Conservation (phyloP, 1,140 invertebrate genomes). For the Saccostrea glomerata region DNA sequence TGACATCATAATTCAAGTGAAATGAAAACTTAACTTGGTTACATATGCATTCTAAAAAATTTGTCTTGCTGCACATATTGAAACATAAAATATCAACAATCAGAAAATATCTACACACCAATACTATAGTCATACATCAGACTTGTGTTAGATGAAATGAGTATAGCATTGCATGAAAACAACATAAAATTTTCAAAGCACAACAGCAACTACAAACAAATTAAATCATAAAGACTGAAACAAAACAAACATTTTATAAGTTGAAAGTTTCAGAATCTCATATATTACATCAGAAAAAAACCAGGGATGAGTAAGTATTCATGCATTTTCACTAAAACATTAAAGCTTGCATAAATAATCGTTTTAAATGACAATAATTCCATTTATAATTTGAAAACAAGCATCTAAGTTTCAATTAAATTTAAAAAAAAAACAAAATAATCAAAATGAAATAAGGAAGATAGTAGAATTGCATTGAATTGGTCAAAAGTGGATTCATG, state of each 20-base stretch:
- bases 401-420: no score
- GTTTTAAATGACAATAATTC: not conserved
- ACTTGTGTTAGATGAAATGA: no score
- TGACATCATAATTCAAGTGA: no score
- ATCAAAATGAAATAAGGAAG: not conserved
- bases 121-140: no score
- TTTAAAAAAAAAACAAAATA: not conserved
- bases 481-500: conserved; percentile 33
- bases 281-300: not conserved
- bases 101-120: no score
- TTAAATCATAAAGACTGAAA: not conserved
- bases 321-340: not conserved
- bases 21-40: no score
- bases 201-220: not conserved
- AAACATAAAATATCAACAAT: no score
- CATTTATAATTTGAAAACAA: no score
- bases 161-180: not conserved
- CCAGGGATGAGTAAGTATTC: not conserved
- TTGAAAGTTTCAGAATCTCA: not conserved
- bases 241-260: not conserved
- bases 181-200: not conserved
- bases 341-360: not conserved
- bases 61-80: no score
- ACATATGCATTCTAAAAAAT: no score
- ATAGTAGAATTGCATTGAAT: not conserved